These are phyloP conservation scores for Smithornis capensis DNA, from an alignment of 2,113 vertebrate genomes.

Conservation along the genomic window DNA sequence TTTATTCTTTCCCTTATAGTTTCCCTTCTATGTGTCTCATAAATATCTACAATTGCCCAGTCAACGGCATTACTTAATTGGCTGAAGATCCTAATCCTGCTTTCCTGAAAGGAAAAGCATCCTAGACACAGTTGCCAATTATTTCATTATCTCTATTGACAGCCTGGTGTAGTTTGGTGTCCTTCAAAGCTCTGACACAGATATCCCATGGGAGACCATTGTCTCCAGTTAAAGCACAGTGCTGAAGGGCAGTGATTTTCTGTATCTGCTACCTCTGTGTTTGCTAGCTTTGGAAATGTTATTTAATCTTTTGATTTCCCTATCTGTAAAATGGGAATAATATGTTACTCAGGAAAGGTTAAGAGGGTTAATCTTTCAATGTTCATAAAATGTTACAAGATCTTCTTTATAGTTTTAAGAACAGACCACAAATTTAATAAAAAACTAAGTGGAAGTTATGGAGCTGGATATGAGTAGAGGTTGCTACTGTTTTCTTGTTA, in stretches of 20 bases:
- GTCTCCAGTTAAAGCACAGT: neutral
- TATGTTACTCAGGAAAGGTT: neutral
- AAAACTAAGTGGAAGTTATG: neutral
- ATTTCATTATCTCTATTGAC: conserved; percentile 59
- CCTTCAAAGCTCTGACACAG: conserved; percentile 56
- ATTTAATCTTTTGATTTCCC: conserved; percentile 8
- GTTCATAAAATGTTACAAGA: conserved; percentile 17
- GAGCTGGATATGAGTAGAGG: neutral
- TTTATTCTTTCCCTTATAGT: neutral
- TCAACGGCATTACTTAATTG: conserved; percentile 52
- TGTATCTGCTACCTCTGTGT: neutral
- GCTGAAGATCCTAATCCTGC: conserved; percentile 53
- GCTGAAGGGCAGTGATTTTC: conserved; percentile 16
- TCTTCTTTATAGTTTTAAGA: neutral
- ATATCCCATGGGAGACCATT: conserved; percentile 39
- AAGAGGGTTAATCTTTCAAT: conserved; percentile 10
- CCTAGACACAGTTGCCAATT: conserved; percentile 35
- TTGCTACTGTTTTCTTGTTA: neutral
- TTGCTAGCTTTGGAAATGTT: conserved; percentile 19
- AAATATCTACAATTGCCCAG: conserved; percentile 31
- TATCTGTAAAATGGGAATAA: conserved; percentile 21
- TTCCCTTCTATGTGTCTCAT: conserved; percentile 21
- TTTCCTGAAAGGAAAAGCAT: conserved; percentile 41
- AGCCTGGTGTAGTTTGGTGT: conserved; percentile 46
- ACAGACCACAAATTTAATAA: neutral